phyloP scores from a whole-genome alignment of 2,113 vertebrate genomes.

The Donacobius atricapilla region DNA sequence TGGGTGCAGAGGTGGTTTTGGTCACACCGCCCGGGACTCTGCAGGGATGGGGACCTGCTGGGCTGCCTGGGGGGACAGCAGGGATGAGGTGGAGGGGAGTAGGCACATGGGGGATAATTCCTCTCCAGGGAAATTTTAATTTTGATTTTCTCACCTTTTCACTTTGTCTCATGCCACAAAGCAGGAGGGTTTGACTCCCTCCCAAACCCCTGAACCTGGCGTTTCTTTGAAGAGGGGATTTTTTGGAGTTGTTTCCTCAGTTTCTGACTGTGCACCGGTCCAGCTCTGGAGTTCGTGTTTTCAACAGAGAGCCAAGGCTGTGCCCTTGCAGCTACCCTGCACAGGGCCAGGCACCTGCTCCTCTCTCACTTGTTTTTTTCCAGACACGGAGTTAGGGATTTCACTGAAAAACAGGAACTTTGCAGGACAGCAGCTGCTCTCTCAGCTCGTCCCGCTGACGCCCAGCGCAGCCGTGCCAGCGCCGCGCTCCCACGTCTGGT shows the following conservation, averaged over 20 bases:
- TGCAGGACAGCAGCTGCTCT: slow-evolving; percentile 41
- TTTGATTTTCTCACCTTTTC: background rate
- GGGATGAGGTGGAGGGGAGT: background rate
- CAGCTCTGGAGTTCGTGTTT: background rate
- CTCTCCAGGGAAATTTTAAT: background rate
- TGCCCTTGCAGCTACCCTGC: background rate
- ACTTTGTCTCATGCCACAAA: background rate
- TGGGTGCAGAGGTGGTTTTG: background rate
- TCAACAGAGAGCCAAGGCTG: background rate
- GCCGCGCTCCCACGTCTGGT: accelerated
- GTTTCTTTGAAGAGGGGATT: accelerated
- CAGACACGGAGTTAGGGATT: background rate
- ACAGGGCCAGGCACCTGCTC: slow-evolving; percentile 38
- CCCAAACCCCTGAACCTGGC: background rate
- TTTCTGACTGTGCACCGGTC: accelerated
- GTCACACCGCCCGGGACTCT: background rate
- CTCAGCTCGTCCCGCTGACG: background rate
- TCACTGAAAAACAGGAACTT: slow-evolving; percentile 53
- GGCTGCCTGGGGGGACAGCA: background rate
- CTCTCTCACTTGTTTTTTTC: background rate
- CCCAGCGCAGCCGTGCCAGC: background rate
- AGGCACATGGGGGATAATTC: background rate
- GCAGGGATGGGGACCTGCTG: background rate
- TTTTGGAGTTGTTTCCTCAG: background rate
- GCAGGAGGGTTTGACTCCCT: background rate